A percentile compares a stretch with the other conserved stretches of the same genome.
Evolutionary conservation across 2,888 invertebrate genomes (phyloP).

Genomic region (Arctia plantaginis): DNA sequence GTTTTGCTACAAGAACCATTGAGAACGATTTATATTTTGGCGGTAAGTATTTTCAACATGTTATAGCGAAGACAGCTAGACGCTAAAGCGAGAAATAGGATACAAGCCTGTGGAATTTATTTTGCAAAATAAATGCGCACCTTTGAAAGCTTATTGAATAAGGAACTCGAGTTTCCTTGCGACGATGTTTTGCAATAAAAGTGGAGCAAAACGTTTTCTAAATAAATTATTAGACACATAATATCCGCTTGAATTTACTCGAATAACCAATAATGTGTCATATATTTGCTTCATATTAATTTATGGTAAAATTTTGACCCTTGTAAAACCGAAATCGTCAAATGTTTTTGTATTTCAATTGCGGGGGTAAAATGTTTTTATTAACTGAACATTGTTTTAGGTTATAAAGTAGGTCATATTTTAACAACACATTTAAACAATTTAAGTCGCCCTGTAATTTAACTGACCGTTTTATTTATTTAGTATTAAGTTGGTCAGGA

Average conservation of each 20-base stretch:
- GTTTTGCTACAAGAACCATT: background rate
- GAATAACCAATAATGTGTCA: background rate
- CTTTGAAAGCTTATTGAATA: constrained; percentile 1
- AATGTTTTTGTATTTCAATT: background rate
- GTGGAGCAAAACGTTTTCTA: constrained; percentile 1
- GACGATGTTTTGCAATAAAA: constrained; percentile 4
- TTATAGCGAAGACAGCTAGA: constrained; percentile 9
- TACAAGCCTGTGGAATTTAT: constrained; percentile 22
- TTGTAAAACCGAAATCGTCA: background rate
- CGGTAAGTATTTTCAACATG: background rate
- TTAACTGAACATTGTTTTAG: background rate
- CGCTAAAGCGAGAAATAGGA: constrained; percentile 35
- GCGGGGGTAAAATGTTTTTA: too few relatives aligned
- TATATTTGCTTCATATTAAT: background rate
- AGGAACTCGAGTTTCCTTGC: constrained; percentile 1
- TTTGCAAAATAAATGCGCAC: constrained; percentile 20
- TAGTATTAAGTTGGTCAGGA: too few relatives aligned
- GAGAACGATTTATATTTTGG: background rate
- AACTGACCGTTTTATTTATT: too few relatives aligned
- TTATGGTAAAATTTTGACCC: background rate
- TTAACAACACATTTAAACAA: background rate
- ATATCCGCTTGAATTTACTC: constrained; percentile 1
- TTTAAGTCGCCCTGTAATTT: background rate
- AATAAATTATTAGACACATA: background rate
- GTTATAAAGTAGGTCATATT: background rate